These are phyloP conservation scores for Meiosimyza decipiens DNA, from an alignment of 2,888 invertebrate genomes.

Conservation along the genomic window DNA sequence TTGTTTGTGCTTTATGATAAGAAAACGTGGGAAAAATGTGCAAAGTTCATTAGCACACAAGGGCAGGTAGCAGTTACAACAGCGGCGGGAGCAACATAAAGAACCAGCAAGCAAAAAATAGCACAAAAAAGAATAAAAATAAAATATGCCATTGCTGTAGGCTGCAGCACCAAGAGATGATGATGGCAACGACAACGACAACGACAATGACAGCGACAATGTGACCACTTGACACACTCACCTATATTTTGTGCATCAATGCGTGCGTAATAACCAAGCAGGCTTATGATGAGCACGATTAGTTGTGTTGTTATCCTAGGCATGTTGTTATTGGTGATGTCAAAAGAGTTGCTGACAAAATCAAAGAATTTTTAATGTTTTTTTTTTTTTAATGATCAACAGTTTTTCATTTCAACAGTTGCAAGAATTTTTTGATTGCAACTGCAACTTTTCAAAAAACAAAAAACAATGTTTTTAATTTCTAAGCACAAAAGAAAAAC, in stretches of 20 bases:
- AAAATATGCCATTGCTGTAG: constrained; percentile 1
- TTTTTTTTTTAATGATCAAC: neutral
- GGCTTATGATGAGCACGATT: constrained; percentile 50
- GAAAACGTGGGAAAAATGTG: constrained; percentile 54
- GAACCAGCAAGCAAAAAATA: constrained; percentile 50
- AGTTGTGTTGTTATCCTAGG: constrained; percentile 47
- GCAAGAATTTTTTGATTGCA: neutral
- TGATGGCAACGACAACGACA: too few relatives aligned
- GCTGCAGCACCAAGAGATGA: neutral
- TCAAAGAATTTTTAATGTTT: constrained; percentile 8
- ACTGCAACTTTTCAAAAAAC: neutral
- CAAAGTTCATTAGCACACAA: constrained; percentile 34
- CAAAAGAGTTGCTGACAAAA: neutral
- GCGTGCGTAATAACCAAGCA: constrained; percentile 51
- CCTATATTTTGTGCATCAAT: constrained; percentile 64
- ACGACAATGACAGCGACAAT: too few relatives aligned
- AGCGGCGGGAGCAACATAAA: constrained; percentile 25
- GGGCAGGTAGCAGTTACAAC: constrained; percentile 33
- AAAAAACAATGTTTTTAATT: neutral
- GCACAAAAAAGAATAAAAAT: constrained; percentile 35
- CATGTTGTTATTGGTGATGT: constrained; percentile 33
- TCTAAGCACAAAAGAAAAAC: neutral
- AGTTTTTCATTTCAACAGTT: constrained; percentile 22
- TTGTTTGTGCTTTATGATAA: neutral
- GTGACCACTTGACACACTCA: constrained; percentile 56